Conservation (phyloP, 2,113 vertebrate genomes). For the Xerus inauris region DNA sequence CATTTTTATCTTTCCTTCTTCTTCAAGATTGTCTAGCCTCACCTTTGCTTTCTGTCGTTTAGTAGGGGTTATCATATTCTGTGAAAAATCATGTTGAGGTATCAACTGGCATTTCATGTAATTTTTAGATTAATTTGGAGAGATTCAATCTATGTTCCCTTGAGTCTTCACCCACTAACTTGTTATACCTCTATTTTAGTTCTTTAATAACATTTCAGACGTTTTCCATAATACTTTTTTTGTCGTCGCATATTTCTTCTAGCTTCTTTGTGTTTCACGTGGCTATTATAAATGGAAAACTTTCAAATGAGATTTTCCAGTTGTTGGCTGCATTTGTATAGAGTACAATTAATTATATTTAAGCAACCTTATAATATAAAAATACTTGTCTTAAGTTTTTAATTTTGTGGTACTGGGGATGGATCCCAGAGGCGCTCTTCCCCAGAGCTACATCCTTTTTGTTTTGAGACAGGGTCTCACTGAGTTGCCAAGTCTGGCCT, state of each 20-base stretch:
- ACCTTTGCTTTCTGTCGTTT: not conserved
- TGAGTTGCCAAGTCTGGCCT: too few relatives aligned
- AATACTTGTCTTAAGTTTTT: not conserved
- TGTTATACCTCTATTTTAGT: not conserved
- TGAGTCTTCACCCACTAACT: not conserved
- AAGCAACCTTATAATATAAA: not conserved
- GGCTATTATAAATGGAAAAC: not conserved
- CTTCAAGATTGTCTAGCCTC: not conserved
- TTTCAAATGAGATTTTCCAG: not conserved
- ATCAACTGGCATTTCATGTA: not conserved
- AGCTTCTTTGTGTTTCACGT: not conserved
- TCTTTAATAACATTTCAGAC: not conserved
- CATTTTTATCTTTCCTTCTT: not conserved
- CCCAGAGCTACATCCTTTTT: too few relatives aligned
- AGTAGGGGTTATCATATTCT: not conserved
- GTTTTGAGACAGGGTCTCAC: too few relatives aligned
- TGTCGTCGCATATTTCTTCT: not conserved
- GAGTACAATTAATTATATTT: not conserved
- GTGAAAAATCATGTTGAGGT: not conserved
- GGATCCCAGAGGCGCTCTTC: too few relatives aligned
- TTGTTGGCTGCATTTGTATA: not conserved
- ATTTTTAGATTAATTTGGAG: not conserved
- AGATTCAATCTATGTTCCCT: not conserved
- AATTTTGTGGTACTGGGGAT: too few relatives aligned
- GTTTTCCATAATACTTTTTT: not conserved